These are phyloP conservation scores for Euwallacea fornicatus DNA, from an alignment of 1,140 invertebrate genomes.

Conservation along the genomic window DNA sequence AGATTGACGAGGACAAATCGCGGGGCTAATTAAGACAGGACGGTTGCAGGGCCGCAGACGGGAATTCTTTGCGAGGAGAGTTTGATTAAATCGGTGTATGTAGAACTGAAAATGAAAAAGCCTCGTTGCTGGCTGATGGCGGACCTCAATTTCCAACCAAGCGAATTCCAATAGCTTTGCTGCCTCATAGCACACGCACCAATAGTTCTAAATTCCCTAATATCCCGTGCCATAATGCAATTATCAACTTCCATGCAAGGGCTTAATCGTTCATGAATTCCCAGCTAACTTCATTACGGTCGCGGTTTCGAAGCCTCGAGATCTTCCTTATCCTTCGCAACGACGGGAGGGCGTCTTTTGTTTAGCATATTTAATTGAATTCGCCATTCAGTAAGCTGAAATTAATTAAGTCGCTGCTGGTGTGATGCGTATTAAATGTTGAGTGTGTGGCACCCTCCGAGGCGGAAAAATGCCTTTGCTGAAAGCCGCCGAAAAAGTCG, in stretches of 20 bases:
- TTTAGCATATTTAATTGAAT: conserved; percentile 14
- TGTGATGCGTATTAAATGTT: not conserved
- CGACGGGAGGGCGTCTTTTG: conserved; percentile 13
- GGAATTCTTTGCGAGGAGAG: not conserved
- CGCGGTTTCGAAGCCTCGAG: conserved; percentile 10
- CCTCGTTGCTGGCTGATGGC: no score
- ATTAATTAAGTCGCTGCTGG: not conserved
- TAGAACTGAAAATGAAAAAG: no score
- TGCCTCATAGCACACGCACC: no score
- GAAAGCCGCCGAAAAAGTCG: no score
- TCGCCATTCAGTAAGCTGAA: conserved; percentile 1
- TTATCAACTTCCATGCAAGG: conserved; percentile 34
- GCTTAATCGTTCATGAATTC: conserved; percentile 34
- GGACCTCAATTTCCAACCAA: no score
- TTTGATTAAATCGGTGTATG: no score
- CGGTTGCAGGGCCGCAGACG: not conserved
- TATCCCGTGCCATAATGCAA: conserved; percentile 13
- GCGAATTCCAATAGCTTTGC: no score
- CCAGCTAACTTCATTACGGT: conserved; percentile 23
- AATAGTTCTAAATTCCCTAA: not conserved
- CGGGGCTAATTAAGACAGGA: conserved; percentile 6
- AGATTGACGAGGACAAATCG: conserved; percentile 9
- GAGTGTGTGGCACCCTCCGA: not conserved
- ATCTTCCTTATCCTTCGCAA: conserved; percentile 6
- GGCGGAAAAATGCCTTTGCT: no score